phyloP scores from a whole-genome alignment of 2,888 invertebrate species.

The Cephus sareptanus region DNA sequence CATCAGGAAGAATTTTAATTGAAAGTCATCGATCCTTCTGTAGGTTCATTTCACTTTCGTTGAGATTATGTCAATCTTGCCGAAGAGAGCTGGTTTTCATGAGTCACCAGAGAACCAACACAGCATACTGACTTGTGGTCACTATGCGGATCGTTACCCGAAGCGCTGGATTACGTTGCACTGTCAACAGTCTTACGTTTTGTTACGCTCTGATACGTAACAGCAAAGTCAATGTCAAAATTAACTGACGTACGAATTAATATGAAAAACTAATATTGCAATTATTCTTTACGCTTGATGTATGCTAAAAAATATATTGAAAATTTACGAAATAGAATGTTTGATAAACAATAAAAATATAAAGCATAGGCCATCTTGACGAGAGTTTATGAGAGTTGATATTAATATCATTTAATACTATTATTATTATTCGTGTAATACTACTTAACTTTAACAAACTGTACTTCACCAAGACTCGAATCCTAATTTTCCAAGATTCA shows the following conservation, averaged over 20 bases:
- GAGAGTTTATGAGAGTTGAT: not conserved
- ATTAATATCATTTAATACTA: not conserved
- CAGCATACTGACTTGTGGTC: slow-evolving; percentile 19
- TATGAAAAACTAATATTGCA: slow-evolving; percentile 1
- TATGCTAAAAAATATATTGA: not conserved
- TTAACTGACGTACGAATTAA: slow-evolving; percentile 31
- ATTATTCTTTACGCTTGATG: not conserved
- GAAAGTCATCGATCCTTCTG: not conserved
- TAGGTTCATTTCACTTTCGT: slow-evolving; percentile 15
- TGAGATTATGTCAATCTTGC: slow-evolving; percentile 12
- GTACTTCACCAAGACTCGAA: not conserved
- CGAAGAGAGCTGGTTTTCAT: slow-evolving; percentile 7
- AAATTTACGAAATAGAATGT: not conserved
- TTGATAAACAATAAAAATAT: not conserved
- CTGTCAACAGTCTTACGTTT: slow-evolving; percentile 44
- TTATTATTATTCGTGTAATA: not conserved
- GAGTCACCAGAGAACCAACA: slow-evolving; percentile 4
- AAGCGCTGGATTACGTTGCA: slow-evolving; percentile 38
- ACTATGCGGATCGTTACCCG: slow-evolving; percentile 27
- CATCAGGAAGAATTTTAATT: not conserved
- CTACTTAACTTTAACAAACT: not conserved
- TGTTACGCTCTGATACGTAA: slow-evolving; percentile 31
- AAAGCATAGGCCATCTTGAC: not conserved
- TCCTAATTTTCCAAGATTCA: not conserved
- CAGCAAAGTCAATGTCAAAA: slow-evolving; percentile 38